phyloP scores from a whole-genome alignment of 2,113 vertebrate species.

The Aphelocoma coerulescens region DNA sequence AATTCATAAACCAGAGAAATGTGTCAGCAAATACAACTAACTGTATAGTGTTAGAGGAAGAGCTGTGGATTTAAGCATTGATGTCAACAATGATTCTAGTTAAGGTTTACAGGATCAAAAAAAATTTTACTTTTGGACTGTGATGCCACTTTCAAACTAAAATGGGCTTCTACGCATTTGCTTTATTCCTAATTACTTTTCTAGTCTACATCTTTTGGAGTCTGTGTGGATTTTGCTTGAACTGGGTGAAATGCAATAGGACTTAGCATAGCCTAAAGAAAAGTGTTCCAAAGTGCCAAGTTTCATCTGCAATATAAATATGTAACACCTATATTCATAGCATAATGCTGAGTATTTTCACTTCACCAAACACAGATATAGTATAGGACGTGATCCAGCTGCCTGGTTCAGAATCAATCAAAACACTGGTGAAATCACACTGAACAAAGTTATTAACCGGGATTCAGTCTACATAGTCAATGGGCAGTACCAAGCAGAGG shows the following conservation, averaged over 20 bases:
- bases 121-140: background rate
- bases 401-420: slow-evolving; percentile 85
- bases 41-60: background rate
- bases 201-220: background rate
- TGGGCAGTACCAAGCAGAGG: slow-evolving; percentile 82
- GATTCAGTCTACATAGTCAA: slow-evolving; percentile 80
- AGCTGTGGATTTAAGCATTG: background rate
- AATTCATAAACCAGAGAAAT: background rate
- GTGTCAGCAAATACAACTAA: background rate
- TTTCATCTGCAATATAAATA: background rate
- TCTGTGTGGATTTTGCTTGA: background rate
- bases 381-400: slow-evolving; percentile 82
- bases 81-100: background rate
- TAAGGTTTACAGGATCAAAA: background rate
- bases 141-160: background rate
- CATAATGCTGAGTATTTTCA: background rate
- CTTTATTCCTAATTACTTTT: background rate
- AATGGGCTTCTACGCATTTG: background rate
- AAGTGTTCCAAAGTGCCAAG: background rate
- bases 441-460: slow-evolving; percentile 79
- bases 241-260: background rate
- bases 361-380: slow-evolving; percentile 78
- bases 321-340: background rate
- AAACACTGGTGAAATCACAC: slow-evolving; percentile 83
- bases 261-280: background rate